phyloP scores from a whole-genome alignment of 2,797 vertebrate genomes.

The Darevskia mixta region DNA sequence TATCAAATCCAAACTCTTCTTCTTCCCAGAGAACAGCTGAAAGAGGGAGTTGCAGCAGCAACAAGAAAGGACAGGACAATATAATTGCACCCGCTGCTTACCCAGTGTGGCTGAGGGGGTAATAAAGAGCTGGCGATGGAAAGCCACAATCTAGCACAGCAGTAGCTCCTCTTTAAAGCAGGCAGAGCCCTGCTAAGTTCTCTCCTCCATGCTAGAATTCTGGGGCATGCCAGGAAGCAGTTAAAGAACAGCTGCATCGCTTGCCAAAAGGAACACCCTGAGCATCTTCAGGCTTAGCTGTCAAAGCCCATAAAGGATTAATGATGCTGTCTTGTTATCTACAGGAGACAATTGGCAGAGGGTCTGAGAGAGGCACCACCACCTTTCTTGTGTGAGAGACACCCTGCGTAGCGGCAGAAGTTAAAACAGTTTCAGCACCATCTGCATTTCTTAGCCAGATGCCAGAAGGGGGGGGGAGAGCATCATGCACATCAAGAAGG shows the following conservation, averaged over 20 bases:
- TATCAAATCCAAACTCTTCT: too few species aligned
- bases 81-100: constrained; percentile 25
- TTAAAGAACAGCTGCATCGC: background rate
- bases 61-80: background rate
- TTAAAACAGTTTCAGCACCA: background rate
- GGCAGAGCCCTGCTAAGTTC: background rate
- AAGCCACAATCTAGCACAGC: background rate
- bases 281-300: background rate
- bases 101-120: constrained; percentile 5
- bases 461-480: rapidly evolving
- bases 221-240: background rate
- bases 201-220: background rate
- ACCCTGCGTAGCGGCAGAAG: background rate
- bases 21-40: background rate
- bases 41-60: background rate
- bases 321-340: constrained; percentile 9
- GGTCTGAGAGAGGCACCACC: background rate
- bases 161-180: constrained; percentile 2
- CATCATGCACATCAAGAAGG: background rate
- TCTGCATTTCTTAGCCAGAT: background rate
- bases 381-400: background rate
- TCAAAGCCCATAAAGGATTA: background rate
- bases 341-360: constrained; percentile 13
- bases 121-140: background rate
- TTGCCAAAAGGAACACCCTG: background rate